Conservation (phyloP, 2,797 vertebrate species). For the Siniperca scherzeri region DNA sequence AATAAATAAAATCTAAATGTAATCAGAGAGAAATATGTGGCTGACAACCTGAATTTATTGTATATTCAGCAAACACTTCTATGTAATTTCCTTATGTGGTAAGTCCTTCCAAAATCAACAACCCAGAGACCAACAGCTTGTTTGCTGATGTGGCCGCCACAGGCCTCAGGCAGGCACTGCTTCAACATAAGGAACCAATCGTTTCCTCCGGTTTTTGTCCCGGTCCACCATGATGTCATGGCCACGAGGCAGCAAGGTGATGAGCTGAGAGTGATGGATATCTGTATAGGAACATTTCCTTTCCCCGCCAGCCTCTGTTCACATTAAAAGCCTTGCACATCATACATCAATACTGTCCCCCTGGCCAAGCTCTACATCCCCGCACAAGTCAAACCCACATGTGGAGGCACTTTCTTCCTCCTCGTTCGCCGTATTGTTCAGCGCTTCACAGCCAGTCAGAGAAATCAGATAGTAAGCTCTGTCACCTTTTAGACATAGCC, state of each 20-base stretch:
- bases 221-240: slow-evolving; percentile 80
- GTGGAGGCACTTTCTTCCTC: slow-evolving; percentile 74
- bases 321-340: slow-evolving; percentile 83
- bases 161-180: slow-evolving; percentile 58
- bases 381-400: slow-evolving; percentile 68
- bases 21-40: slow-evolving; percentile 24
- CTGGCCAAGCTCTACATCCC: slow-evolving; percentile 53
- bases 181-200: slow-evolving; percentile 83
- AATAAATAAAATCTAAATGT: slow-evolving; percentile 23
- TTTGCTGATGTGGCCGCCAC: slow-evolving; percentile 68
- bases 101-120: slow-evolving; percentile 33
- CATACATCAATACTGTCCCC: slow-evolving; percentile 80
- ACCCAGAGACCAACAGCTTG: slow-evolving; percentile 51
- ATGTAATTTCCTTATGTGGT: slow-evolving; percentile 31
- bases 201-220: slow-evolving; percentile 62
- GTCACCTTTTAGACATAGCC: slow-evolving; percentile 48
- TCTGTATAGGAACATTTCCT: slow-evolving; percentile 87
- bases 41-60: slow-evolving; percentile 23
- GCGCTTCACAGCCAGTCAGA: slow-evolving; percentile 29
- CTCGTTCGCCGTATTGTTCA: slow-evolving; percentile 21
- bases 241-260: slow-evolving; percentile 78
- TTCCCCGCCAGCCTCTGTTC: slow-evolving; percentile 82
- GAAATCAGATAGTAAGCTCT: slow-evolving; percentile 34
- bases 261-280: slow-evolving; percentile 88
- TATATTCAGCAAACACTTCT: slow-evolving; percentile 17